Evolutionary conservation across 2,797 vertebrate genomes (phyloP).

Genomic region (Lemur catta): DNA sequence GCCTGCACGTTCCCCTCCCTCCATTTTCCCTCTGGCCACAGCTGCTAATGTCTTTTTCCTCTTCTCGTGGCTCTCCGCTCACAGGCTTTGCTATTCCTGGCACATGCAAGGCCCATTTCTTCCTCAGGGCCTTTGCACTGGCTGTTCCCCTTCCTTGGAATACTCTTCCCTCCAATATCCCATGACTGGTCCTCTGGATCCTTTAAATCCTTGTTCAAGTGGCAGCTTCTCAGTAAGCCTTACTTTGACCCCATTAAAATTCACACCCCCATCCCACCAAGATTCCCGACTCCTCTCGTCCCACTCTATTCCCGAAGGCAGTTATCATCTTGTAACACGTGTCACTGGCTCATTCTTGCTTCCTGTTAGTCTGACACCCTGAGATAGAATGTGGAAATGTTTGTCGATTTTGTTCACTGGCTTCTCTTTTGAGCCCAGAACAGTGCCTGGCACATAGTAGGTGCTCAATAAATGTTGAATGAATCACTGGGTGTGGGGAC

Average conservation of each 20-base stretch:
- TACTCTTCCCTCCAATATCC: neutral
- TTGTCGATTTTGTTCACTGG: neutral
- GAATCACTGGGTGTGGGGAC: neutral
- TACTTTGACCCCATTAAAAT: neutral
- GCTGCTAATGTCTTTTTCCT: neutral
- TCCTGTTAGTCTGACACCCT: neutral
- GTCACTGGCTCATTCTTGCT: neutral
- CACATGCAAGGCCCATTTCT: neutral
- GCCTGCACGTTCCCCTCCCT: no score
- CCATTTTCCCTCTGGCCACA: neutral
- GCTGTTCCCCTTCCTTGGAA: neutral
- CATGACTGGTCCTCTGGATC: neutral
- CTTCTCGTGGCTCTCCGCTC: neutral
- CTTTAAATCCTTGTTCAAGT: neutral
- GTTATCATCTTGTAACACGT: neutral
- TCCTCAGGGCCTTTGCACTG: neutral
- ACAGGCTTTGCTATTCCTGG: neutral
- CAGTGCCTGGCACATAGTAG: neutral
- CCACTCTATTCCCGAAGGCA: neutral
- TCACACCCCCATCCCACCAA: neutral
- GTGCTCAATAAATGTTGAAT: neutral
- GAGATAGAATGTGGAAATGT: neutral
- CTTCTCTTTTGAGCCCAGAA: neutral
- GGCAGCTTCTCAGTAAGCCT: neutral
- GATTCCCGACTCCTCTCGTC: neutral